Evolutionary conservation across 1,140 invertebrate genomes (phyloP).

Genomic region (Pachyrhynchus sulphureomaculatus): DNA sequence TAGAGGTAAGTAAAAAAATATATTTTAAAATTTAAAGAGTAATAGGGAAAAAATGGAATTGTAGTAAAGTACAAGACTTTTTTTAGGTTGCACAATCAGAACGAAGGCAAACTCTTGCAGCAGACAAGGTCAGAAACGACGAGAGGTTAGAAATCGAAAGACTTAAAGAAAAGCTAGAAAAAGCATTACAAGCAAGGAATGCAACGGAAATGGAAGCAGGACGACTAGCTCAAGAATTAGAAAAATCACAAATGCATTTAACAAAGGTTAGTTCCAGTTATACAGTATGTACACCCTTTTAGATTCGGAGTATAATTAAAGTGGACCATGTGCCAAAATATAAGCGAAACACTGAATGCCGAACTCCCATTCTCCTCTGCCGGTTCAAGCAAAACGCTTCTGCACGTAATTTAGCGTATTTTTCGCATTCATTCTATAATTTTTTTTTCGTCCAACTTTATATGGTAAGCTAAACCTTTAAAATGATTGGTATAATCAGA

Average conservation of each 20-base stretch:
- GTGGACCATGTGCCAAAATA: too few relatives aligned
- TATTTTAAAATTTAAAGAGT: background rate
- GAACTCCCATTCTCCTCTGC: too few relatives aligned
- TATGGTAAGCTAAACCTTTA: too few relatives aligned
- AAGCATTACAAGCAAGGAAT: constrained; percentile 74
- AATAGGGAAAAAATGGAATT: too few relatives aligned
- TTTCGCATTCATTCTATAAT: too few relatives aligned
- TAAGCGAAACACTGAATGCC: too few relatives aligned
- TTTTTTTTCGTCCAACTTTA: too few relatives aligned
- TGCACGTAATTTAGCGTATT: too few relatives aligned
- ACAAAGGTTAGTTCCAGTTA: constrained; percentile 57
- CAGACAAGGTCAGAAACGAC: constrained; percentile 62
- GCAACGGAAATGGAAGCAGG: constrained; percentile 83
- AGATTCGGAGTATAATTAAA: too few relatives aligned
- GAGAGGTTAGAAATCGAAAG: constrained; percentile 75
- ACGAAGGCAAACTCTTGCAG: constrained; percentile 61
- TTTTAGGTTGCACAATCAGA: constrained; percentile 62
- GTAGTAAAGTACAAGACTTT: too few relatives aligned
- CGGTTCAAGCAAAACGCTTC: too few relatives aligned
- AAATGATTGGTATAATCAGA: too few relatives aligned
- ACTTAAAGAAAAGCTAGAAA: constrained; percentile 81
- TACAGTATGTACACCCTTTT: background rate
- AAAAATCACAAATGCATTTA: constrained; percentile 79
- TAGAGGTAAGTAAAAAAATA: constrained; percentile 51
- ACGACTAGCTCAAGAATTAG: constrained; percentile 80